Base-by-base conservation (phyloP, 2,797 vertebrate genomes). In the Coreius guichenoti region DNA sequence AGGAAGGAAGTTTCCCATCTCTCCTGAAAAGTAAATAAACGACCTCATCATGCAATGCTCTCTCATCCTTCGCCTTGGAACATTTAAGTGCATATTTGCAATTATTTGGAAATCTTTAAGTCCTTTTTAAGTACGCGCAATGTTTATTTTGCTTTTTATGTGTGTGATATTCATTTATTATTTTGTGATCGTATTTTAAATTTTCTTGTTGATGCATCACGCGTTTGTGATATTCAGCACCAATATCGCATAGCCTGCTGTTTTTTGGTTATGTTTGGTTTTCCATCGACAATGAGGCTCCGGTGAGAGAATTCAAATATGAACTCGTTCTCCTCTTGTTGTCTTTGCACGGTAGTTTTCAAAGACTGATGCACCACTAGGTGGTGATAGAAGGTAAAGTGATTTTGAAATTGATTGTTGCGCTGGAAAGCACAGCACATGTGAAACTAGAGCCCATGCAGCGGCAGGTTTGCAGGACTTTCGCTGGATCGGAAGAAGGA, bases 21-120 rank as follows among this genome's bases (percentile, higher is more conserved):
- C 63, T 80, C 47, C 86, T 83, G 19, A 83, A 72, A 89, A 89
- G 89, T 88, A 82, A 88, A 67, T 87, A 74, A 85, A 47, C 63
- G 23, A 84, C 17, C 47, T 21, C 72, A 72, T 84, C 31, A 26
- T 51, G 43, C 67, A 65, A 58, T 67, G 51, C 75, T 45, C 68
- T 65, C 74, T 61, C 51, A 61, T 79, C 54, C 56, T 47, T 39
- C 26, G 56, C 83, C 29, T 45, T 47, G 54, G 54, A 80, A 74
- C 77, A 75, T 67, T 85, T 54, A 67, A 77, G 63, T 33, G 45
- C 82, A 49, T 21, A 68, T 67, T 78, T 84, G 36, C 47, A 77
- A 68, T 69, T 45, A 78, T 79, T 84, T 74, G 26, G 14, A 65
- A 65, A 65, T 17, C 26, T 31, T 16, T 1, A 26, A 73, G 39